A percentile compares a stretch with the other conserved stretches of the same genome.
These are phyloP conservation scores for Lacerta bilineata DNA, from an alignment of 2,797 vertebrate species.

Conservation along the genomic window DNA sequence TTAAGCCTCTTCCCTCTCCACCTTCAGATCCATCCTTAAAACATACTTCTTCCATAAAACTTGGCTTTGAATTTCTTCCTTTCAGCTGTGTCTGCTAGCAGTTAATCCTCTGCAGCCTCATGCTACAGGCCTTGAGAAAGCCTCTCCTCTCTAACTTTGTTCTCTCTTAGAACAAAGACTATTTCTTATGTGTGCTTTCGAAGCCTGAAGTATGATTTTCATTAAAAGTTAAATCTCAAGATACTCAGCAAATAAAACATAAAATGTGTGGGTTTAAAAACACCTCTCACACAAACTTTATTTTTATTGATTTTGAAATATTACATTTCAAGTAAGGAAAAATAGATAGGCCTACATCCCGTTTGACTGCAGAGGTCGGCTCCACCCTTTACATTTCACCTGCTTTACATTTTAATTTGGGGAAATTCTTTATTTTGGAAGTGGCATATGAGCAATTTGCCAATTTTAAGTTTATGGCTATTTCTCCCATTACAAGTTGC, in stretches of 20 bases:
- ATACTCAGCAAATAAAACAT: not conserved
- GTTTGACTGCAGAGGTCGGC: not conserved
- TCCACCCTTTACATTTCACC: not conserved
- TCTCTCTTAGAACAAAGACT: not conserved
- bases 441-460: not conserved
- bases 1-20: not conserved
- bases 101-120: not conserved
- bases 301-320: not conserved
- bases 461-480: not conserved
- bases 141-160: not conserved
- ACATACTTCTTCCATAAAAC: not conserved
- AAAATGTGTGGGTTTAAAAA: not conserved
- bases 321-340: not conserved
- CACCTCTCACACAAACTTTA: not conserved
- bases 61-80: not conserved
- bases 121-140: not conserved
- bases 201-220: not conserved
- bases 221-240: constrained; percentile 1
- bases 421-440: not conserved
- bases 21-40: not conserved
- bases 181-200: not conserved
- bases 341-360: not conserved
- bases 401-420: not conserved
- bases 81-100: not conserved
- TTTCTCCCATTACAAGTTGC: not conserved